These are phyloP conservation scores for Dendroctonus valens DNA, from an alignment of 1,140 invertebrate species.

Conservation along the genomic window DNA sequence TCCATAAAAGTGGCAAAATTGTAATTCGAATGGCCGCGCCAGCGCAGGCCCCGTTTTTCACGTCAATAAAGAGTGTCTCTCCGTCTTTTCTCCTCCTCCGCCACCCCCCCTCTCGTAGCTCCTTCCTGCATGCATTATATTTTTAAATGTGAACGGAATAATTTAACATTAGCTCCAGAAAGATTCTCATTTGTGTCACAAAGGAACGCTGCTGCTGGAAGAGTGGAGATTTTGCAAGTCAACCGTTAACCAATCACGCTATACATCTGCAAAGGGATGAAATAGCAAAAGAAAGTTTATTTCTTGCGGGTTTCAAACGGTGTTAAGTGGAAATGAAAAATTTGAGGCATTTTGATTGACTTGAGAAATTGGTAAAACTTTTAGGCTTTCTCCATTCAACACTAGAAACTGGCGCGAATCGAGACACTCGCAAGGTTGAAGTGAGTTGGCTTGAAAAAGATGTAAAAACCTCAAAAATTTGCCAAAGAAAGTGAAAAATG, in stretches of 20 bases:
- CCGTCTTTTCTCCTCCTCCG: conserved; percentile 10
- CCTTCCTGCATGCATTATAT: conserved; percentile 44
- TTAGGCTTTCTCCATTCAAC: too few species aligned
- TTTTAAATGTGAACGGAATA: conserved; percentile 45
- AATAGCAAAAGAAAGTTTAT: too few species aligned
- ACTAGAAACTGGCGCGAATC: too few species aligned
- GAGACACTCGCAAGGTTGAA: too few species aligned
- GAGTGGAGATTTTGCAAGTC: conserved; percentile 12
- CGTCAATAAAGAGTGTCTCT: conserved; percentile 32
- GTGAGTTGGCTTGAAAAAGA: too few species aligned
- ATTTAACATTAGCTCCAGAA: conserved; percentile 43
- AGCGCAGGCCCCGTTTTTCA: conserved; percentile 32
- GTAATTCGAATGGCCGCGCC: conserved; percentile 11
- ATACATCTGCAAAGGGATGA: too few species aligned
- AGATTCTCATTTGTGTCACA: conserved; percentile 41
- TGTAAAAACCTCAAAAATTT: too few species aligned
- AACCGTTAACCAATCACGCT: too few species aligned
- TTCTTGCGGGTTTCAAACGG: neutral
- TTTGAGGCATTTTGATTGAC: too few species aligned
- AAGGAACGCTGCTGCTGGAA: conserved; percentile 28
- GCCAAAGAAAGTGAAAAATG: too few species aligned
- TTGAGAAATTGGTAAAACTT: too few species aligned
- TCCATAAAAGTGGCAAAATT: conserved; percentile 16
- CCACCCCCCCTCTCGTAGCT: conserved; percentile 10
- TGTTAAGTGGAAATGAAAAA: too few species aligned